phyloP scores from a whole-genome alignment of 2,888 invertebrate species.

The Xestia sexstrigata region DNA sequence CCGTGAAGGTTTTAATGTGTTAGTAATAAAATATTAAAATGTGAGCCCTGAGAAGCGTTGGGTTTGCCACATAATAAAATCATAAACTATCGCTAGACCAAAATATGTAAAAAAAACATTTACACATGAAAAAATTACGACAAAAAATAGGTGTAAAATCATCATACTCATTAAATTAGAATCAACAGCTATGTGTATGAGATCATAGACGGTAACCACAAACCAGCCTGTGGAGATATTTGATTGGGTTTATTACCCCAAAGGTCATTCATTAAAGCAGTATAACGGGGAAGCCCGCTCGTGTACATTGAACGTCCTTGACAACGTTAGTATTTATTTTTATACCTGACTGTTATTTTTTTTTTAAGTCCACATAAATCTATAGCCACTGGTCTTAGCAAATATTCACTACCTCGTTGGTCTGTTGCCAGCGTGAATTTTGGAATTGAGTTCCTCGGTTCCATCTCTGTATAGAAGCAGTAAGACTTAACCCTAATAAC shows the following conservation, averaged over 20 bases:
- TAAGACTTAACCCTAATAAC: not conserved
- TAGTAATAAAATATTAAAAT: slow-evolving; percentile 57
- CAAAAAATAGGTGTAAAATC: slow-evolving; percentile 12
- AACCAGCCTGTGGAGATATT: slow-evolving; percentile 10
- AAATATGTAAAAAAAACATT: not conserved
- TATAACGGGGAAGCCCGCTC: slow-evolving; percentile 47
- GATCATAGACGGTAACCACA: slow-evolving; percentile 32
- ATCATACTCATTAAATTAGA: slow-evolving; percentile 15
- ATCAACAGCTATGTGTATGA: slow-evolving; percentile 7
- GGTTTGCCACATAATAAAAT: slow-evolving; percentile 29
- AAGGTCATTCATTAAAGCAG: slow-evolving; percentile 36
- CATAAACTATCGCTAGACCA: slow-evolving; percentile 21
- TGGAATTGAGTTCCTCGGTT: not conserved
- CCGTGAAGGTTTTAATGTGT: slow-evolving; percentile 43
- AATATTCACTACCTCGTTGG: not conserved
- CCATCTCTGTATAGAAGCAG: not conserved
- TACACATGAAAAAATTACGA: not conserved
- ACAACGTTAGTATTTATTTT: slow-evolving; percentile 15
- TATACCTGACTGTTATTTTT: slow-evolving; percentile 14
- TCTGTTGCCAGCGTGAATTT: too few relatives aligned
- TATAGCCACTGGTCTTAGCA: not conserved
- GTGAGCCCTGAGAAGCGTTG: slow-evolving; percentile 39
- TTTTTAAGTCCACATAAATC: slow-evolving; percentile 10
- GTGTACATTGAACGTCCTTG: slow-evolving; percentile 37
- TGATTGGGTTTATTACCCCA: slow-evolving; percentile 39